Conservation (phyloP, 2,888 invertebrate species). For the Smittia sp. region DNA sequence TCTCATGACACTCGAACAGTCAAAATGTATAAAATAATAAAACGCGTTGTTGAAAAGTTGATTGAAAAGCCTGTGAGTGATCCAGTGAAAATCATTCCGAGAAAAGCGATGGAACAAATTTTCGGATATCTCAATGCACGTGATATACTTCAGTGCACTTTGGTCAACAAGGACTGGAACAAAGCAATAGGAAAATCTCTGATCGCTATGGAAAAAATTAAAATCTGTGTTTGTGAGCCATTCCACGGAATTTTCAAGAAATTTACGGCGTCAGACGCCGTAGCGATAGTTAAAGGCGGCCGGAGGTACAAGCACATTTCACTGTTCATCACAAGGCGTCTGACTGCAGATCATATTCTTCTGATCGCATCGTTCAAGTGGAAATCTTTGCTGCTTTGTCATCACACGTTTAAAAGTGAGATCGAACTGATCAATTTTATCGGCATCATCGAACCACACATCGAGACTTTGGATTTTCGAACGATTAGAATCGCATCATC, state of each 20-base stretch:
- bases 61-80: background rate
- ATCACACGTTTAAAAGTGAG: constrained; percentile 10
- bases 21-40: background rate
- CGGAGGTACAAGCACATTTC: background rate
- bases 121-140: background rate
- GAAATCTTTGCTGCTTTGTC: background rate
- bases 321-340: background rate
- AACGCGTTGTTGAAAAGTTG: background rate
- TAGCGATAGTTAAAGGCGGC: background rate
- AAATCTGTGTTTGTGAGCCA: background rate
- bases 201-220: background rate
- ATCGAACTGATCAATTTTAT: constrained; percentile 25
- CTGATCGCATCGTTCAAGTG: constrained; percentile 20
- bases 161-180: constrained; percentile 7
- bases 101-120: background rate
- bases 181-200: background rate
- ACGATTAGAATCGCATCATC: background rate
- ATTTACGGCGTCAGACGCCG: background rate
- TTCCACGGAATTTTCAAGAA: background rate
- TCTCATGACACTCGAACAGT: background rate
- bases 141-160: background rate
- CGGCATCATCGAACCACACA: constrained; percentile 10
- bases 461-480: background rate
- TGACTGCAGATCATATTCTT: background rate
- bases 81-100: background rate